Evolutionary conservation across 92 coral and sea anemone genomes (phyloP), one percentile per base, ranked within the genome.

Genomic region (Porites divaricata): DNA sequence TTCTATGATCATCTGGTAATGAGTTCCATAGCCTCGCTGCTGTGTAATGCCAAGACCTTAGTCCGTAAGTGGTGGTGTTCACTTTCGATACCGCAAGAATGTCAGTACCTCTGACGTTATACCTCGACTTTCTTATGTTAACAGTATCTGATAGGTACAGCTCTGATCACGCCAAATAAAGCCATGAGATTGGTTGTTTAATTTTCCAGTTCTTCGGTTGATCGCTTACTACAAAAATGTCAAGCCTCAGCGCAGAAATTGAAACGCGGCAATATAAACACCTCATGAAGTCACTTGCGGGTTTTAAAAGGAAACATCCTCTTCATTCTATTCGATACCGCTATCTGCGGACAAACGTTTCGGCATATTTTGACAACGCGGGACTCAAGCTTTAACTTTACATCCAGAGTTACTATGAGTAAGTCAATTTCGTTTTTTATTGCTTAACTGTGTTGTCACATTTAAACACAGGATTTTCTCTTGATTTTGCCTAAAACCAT

Each of bases 401-500:
- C 10, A 23, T 23, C 83, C 7, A 79, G 59, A 45, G 61, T 67
- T 35, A 67, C 72, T 1, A 66, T 78, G 9, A 82, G 79, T 53
- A 76, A 53, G 13, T 82, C 79, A 17, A 82, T 45, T 82, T 82
- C 80, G 26, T 23, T 48, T 72, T 54, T 70, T 35, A 68, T 56
- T 17, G 86, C 79, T 9, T 70, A 25, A 25, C 28, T 25, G 86
- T 67, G 66, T 53, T 50, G 28, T 81, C 86, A 70, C 77, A 81
- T 16, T 6, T 68, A 45, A 81, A 82, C 69, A 25, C 26, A 8
- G 88, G 83, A 50, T 28, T 74, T 2, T 24, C 91, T 25, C 28
- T 25, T 25, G 28, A 25, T 25, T 25, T 25, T 25, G n/a, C 28
- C 91, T 77, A 88, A 81, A 22, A 76, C 83, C 70, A 81, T 75